Percentiles rank a stretch among this genome's conserved stretches.
phyloP scores from a whole-genome alignment of 1,140 invertebrate species.

The Riptortus pedestris region DNA sequence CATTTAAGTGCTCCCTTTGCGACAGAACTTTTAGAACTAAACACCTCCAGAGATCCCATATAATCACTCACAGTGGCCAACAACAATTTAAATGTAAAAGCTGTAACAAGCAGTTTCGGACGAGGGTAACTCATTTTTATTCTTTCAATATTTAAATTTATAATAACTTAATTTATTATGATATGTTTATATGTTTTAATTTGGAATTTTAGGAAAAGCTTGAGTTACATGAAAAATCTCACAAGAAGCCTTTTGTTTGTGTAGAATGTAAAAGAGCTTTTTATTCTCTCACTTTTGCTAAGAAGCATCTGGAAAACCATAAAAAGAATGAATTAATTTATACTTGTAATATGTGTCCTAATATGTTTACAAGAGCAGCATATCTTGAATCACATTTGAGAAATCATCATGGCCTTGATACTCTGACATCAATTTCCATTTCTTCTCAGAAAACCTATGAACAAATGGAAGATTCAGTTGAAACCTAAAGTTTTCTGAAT shows the following conservation, averaged over 20 bases:
- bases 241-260: background rate
- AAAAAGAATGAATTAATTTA: background rate
- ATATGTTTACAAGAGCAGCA: slow-evolving; percentile 16
- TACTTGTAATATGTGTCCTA: slow-evolving; percentile 4
- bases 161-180: background rate
- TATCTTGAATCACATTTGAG: background rate
- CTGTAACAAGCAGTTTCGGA: background rate
- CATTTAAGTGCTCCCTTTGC: slow-evolving; percentile 11
- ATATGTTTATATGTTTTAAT: background rate
- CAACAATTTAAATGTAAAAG: background rate
- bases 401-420: background rate
- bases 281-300: background rate
- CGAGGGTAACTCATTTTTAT: background rate
- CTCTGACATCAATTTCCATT: background rate
- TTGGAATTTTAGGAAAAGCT: background rate
- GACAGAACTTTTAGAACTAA: slow-evolving; percentile 1
- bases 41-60: background rate
- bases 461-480: slow-evolving; percentile 10
- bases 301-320: slow-evolving; percentile 5
- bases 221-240: background rate
- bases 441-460: background rate
- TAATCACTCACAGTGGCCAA: background rate
- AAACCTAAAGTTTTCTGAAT: no score
- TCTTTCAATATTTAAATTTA: background rate
- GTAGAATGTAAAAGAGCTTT: background rate